Evolutionary conservation across 2,113 vertebrate genomes (phyloP).

Genomic region (Xenus cinereus): DNA sequence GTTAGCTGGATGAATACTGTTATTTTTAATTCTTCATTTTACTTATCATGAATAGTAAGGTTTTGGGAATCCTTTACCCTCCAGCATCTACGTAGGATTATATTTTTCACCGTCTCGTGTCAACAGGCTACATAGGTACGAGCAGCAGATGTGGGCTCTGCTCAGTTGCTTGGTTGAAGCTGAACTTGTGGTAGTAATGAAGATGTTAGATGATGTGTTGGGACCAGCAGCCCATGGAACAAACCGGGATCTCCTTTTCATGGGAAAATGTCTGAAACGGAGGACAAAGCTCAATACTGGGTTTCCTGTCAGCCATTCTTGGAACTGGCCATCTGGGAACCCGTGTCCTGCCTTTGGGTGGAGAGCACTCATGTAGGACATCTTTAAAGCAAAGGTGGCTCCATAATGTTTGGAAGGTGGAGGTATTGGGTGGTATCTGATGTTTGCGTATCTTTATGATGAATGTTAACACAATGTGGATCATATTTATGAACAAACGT

Average conservation of each 20-base stretch:
- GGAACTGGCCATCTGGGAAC: neutral
- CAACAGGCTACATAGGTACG: neutral
- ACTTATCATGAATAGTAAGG: neutral
- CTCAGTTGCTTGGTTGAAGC: neutral
- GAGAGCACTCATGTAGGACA: neutral
- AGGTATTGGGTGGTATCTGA: neutral
- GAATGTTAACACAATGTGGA: neutral
- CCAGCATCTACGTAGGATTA: neutral
- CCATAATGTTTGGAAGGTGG: neutral
- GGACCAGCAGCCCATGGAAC: neutral
- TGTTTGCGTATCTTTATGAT: neutral
- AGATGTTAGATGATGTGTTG: neutral
- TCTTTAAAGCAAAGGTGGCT: neutral
- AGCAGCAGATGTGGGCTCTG: neutral
- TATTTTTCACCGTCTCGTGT: neutral
- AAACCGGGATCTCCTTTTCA: neutral
- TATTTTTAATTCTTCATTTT: neutral
- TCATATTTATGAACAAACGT: neutral
- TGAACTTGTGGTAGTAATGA: neutral
- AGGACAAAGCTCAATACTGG: neutral
- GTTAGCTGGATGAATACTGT: neutral
- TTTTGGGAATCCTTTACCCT: neutral
- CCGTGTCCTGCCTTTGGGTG: neutral
- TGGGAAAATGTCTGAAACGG: neutral
- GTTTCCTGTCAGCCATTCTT: neutral